These are phyloP conservation scores for Argya squamiceps DNA, from an alignment of 2,797 vertebrate genomes.

Conservation along the genomic window DNA sequence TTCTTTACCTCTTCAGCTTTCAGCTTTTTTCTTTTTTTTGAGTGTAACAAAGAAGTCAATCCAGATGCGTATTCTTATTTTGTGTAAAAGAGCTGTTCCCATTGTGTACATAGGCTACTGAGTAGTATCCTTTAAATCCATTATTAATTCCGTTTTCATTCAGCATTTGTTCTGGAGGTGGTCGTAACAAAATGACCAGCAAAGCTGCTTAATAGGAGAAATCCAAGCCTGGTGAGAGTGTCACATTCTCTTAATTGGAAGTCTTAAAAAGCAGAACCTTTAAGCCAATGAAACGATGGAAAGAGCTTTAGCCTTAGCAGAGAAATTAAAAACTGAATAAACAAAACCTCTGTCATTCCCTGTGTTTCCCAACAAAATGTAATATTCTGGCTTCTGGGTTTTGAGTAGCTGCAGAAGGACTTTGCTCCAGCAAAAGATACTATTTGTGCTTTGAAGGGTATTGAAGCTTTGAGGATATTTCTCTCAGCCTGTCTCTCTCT, in stretches of 20 bases:
- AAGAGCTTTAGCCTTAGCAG: neutral
- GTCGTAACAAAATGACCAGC: slow-evolving; percentile 14
- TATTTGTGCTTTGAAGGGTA: neutral
- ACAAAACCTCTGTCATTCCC: neutral
- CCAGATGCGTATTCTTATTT: neutral
- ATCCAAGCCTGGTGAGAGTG: neutral
- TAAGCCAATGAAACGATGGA: neutral
- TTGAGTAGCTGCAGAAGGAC: neutral
- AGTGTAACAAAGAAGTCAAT: neutral
- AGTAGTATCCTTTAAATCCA: neutral
- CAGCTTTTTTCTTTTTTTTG: neutral
- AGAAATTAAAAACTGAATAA: neutral
- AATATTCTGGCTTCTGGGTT: neutral
- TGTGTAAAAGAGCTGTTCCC: neutral
- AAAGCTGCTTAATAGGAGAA: slow-evolving; percentile 23
- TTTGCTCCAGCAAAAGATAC: neutral
- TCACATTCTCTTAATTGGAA: slow-evolving; percentile 9
- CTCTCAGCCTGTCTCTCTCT: neutral
- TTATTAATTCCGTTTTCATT: neutral
- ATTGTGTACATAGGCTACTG: neutral
- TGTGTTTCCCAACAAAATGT: rapidly evolving
- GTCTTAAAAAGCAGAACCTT: neutral
- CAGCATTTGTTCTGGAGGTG: slow-evolving; percentile 7
- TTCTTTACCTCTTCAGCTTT: neutral
- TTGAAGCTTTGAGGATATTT: neutral